Evolutionary conservation across 1,140 invertebrate genomes (phyloP).

Genomic region (Trichonephila clavata): DNA sequence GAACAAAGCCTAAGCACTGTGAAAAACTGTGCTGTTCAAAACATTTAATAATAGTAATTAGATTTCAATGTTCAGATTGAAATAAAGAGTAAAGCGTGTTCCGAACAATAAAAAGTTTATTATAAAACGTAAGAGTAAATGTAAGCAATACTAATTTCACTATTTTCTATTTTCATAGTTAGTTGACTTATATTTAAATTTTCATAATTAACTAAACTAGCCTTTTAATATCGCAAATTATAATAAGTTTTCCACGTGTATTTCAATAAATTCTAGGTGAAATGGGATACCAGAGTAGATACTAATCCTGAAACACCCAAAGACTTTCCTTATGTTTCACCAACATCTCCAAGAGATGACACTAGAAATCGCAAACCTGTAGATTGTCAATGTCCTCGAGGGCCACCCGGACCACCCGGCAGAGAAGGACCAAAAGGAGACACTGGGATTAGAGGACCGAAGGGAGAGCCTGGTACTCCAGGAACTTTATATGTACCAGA

Average conservation of each 20-base stretch:
- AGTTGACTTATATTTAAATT: too few relatives aligned
- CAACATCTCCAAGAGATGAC: conserved; percentile 24
- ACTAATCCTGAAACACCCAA: conserved; percentile 42
- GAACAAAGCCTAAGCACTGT: too few relatives aligned
- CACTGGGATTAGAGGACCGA: background rate
- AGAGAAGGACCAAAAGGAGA: conserved; percentile 52
- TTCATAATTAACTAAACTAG: too few relatives aligned
- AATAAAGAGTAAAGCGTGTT: too few relatives aligned
- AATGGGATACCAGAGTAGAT: conserved; percentile 11
- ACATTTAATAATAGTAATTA: too few relatives aligned
- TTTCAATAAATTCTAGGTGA: background rate
- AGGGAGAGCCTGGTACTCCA: conserved; percentile 56
- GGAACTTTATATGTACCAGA: conserved; percentile 21
- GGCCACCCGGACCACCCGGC: conserved; percentile 44
- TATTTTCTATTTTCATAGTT: too few relatives aligned
- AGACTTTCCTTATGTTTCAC: background rate
- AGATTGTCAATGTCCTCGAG: conserved; percentile 59
- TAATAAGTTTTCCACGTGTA: background rate
- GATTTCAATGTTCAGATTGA: too few relatives aligned
- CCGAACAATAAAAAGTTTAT: too few relatives aligned
- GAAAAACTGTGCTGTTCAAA: too few relatives aligned
- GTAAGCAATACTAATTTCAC: too few relatives aligned
- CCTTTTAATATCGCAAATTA: too few relatives aligned
- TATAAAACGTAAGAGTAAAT: too few relatives aligned
- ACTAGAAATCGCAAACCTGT: background rate